phyloP scores from a whole-genome alignment of 2,113 vertebrate species.

The Corythornis cristatus region DNA sequence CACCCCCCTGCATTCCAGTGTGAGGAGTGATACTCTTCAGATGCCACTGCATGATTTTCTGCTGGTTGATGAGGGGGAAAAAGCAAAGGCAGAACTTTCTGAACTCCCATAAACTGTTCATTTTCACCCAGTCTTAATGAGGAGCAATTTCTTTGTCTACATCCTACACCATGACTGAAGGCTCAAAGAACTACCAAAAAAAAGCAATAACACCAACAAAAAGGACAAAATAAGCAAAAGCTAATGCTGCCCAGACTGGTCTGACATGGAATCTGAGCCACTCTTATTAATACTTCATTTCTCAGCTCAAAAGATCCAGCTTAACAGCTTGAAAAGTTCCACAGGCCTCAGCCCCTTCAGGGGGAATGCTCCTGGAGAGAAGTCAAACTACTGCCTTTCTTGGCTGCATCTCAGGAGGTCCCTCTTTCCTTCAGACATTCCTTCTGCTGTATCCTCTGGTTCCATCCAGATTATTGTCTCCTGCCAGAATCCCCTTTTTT shows the following conservation, averaged over 20 bases:
- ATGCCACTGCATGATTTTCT: not conserved
- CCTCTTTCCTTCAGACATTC: slow-evolving; percentile 6
- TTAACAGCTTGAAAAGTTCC: slow-evolving; percentile 28
- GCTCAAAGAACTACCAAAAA: not conserved
- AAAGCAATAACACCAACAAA: too few relatives aligned
- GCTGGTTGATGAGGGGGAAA: not conserved
- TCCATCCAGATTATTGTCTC: slow-evolving; percentile 1
- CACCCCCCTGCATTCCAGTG: not conserved
- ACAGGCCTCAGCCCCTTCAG: not conserved
- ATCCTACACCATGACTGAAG: not conserved
- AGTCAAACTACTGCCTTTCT: not conserved
- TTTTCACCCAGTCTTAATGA: not conserved
- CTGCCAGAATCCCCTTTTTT: slow-evolving; percentile 18
- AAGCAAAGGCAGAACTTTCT: not conserved
- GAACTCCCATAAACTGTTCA: not conserved
- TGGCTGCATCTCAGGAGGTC: slow-evolving; percentile 6
- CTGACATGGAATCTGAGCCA: not conserved
- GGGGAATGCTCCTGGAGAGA: not conserved
- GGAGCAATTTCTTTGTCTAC: not conserved
- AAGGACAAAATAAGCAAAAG: not conserved
- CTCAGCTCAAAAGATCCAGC: not conserved
- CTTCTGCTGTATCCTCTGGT: slow-evolving; percentile 12
- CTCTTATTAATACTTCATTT: not conserved
- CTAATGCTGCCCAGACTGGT: not conserved
- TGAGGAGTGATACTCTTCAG: not conserved